Base-by-base conservation (phyloP, 2,888 invertebrate genomes). In the Rhagophthalmus giganteus region DNA sequence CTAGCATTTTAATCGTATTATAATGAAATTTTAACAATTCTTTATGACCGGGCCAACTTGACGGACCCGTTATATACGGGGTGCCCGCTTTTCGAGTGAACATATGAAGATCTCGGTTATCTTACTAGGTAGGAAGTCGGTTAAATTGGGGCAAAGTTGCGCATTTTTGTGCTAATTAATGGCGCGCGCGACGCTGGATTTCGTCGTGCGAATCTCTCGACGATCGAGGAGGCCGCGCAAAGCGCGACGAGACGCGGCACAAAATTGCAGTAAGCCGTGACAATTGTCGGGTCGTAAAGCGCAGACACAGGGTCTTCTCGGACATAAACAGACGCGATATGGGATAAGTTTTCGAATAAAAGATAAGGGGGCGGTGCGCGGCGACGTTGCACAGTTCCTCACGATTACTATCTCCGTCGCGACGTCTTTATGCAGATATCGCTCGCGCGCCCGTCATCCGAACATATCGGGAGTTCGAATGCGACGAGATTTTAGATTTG, bases 331-430 rank as follows among this genome's bases (percentile, higher is more conserved):
- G 63, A 53, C 58, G 57, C 61, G 64, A 64, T 67, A 66, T 61
- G 65, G 63, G 58, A 58, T 63, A 67, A 68, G 60, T 68, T 68
- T 67, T 61, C 66, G 63, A 68, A 66, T 66, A 66, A 67, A 49
- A 66, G 67, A 65, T 66, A 65, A 67, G 63, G 57, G n/a, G n/a
- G n/a, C n/a, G n/a, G n/a, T n/a, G n/a, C n/a, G 45, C 11, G 38
- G 35, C 24, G 39, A 15, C 6, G 16, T n/a, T 10, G 16, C 12
- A 28, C 20, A n/a, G n/a, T n/a, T n/a, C 5, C 27, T 30, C 26
- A 24, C 35, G 48, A 40, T 48, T 48, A 40, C 30, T 33, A 27
- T 14, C n/a, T 25, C 30, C 40, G 26, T 39, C 14, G 25, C n/a
- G n/a, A n/a, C n/a, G n/a, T n/a, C n/a, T n/a, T n/a, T 34, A 41